A percentile compares a stretch with the other conserved stretches of the same genome.
Evolutionary conservation across 2,113 vertebrate species (phyloP).

Genomic region (Phasianus colchicus): DNA sequence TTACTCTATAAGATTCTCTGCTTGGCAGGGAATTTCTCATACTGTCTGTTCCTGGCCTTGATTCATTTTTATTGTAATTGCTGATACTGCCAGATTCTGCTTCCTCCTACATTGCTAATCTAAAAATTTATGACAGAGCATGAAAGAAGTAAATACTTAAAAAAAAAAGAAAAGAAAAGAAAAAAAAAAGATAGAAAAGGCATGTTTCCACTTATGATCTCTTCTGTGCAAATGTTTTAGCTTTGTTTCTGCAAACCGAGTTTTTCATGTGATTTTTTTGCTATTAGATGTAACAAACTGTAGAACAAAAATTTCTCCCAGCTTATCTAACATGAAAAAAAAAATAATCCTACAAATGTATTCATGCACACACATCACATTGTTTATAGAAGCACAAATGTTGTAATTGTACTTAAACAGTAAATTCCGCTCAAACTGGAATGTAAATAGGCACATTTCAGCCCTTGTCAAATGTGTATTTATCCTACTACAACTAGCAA

Average conservation of each 20-base stretch:
- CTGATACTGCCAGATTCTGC: not conserved
- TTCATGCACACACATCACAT: not conserved
- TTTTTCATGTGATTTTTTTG: not conserved
- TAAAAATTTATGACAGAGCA: conserved; percentile 28
- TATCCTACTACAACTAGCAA: not conserved
- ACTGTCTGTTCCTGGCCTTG: not conserved
- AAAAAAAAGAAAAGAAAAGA: not conserved
- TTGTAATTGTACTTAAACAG: not conserved
- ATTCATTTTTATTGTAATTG: not conserved
- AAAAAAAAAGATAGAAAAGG: not conserved
- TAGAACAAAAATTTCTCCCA: not conserved
- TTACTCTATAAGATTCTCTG: not conserved
- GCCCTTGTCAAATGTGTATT: not conserved
- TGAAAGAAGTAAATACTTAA: not conserved
- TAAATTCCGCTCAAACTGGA: not conserved
- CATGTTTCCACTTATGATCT: not conserved
- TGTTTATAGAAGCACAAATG: not conserved
- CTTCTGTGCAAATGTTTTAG: not conserved
- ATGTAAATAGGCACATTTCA: not conserved
- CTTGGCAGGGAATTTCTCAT: not conserved
- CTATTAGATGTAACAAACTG: not conserved
- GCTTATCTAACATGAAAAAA: not conserved
- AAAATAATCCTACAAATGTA: not conserved
- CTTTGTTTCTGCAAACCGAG: not conserved
- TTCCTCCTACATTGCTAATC: not conserved